A percentile compares a stretch with the other conserved stretches of the same genome.
These are phyloP conservation scores for Stenchaetothrips biformis DNA, from an alignment of 2,888 invertebrate species.

Conservation along the genomic window DNA sequence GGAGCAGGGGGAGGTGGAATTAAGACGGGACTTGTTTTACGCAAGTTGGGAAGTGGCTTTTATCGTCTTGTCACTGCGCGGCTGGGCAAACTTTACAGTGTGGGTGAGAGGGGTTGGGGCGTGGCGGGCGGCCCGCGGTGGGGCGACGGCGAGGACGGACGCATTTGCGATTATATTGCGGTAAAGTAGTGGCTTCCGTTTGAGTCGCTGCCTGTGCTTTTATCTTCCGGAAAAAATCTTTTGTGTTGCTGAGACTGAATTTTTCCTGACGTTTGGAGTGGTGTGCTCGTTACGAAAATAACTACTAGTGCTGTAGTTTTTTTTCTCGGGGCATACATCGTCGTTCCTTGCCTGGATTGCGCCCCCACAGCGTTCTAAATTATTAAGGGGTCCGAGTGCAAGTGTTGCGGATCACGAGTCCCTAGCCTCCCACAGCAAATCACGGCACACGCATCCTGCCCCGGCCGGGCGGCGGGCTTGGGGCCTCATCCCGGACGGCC, in stretches of 20 bases:
- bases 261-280: too few relatives aligned
- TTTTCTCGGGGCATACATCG: too few relatives aligned
- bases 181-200: too few relatives aligned
- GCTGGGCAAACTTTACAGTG: too few relatives aligned
- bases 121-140: not conserved
- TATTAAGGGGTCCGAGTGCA: not conserved
- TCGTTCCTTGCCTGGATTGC: too few relatives aligned
- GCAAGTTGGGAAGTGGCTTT: conserved; percentile 3
- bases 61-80: not conserved
- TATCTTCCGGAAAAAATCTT: too few relatives aligned
- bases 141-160: not conserved
- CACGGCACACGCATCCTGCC: not conserved
- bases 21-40: conserved; percentile 19
- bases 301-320: too few relatives aligned
- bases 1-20: not conserved
- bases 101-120: not conserved
- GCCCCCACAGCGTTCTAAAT: not conserved
- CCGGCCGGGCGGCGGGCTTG: not conserved
- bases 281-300: too few relatives aligned
- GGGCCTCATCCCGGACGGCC: too few relatives aligned
- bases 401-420: conserved; percentile 20
- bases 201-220: too few relatives aligned
- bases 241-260: too few relatives aligned
- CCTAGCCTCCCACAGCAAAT: conserved; percentile 11
- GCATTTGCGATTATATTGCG: too few relatives aligned